Percentiles rank a stretch among this genome's conserved stretches.
phyloP scores from a whole-genome alignment of 1,140 invertebrate species.

The Maniola jurtina region DNA sequence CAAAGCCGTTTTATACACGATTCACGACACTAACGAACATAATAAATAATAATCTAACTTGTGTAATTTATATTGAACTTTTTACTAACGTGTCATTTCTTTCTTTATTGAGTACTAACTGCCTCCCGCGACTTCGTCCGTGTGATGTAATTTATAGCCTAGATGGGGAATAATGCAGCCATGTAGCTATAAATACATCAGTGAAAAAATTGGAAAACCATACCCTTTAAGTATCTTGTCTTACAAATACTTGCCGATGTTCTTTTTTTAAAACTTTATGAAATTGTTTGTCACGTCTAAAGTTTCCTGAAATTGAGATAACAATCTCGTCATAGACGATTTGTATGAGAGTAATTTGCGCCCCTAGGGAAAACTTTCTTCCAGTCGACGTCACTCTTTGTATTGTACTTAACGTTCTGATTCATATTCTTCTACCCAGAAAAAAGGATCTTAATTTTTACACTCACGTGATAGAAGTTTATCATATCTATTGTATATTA shows the following conservation, averaged over 20 bases:
- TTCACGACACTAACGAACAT: slow-evolving; percentile 36
- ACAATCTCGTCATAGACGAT: slow-evolving; percentile 53
- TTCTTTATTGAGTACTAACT: too few relatives aligned
- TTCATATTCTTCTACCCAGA: slow-evolving; percentile 43
- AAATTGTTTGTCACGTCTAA: slow-evolving; percentile 1
- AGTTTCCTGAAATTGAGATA: slow-evolving; percentile 49
- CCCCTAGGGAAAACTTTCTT: slow-evolving; percentile 47
- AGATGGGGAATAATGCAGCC: too few relatives aligned
- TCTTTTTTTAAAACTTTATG: background rate
- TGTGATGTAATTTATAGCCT: too few relatives aligned
- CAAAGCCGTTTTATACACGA: slow-evolving; percentile 35
- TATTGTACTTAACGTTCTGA: slow-evolving; percentile 60
- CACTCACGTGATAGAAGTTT: background rate
- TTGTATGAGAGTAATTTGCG: slow-evolving; percentile 59
- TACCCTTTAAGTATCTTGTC: too few relatives aligned
- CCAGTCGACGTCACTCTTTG: slow-evolving; percentile 56
- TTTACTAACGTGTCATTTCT: slow-evolving; percentile 5
- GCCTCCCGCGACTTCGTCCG: slow-evolving; percentile 1
- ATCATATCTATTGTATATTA: too few relatives aligned
- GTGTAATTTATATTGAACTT: background rate
- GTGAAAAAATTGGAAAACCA: too few relatives aligned
- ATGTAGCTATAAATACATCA: too few relatives aligned
- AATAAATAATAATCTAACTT: background rate
- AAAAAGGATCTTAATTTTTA: slow-evolving; percentile 1
- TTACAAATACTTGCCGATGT: background rate